Conservation (phyloP, 2,113 vertebrate species). For the Oenanthe melanoleuca region DNA sequence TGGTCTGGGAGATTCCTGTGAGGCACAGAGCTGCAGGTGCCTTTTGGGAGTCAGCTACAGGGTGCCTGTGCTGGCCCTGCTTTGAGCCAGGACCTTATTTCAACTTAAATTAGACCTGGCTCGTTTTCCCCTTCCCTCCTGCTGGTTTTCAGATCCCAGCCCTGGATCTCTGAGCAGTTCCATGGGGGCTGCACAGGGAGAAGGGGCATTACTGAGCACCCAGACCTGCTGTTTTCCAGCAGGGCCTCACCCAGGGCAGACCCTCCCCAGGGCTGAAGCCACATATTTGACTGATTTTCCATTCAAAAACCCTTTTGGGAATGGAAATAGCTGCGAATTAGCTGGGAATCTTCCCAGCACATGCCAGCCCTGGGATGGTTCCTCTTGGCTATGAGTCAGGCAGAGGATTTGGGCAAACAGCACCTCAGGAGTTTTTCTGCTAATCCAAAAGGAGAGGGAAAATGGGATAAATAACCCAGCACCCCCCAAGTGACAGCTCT, state of each 20-base stretch:
- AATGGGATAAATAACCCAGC: not conserved
- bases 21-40: not conserved
- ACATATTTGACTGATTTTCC: not conserved
- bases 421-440: not conserved
- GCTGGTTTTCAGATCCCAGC: not conserved
- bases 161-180: not conserved
- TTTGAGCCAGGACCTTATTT: not conserved
- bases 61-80: not conserved
- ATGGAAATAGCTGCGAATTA: not conserved
- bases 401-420: not conserved
- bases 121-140: accelerated
- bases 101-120: not conserved
- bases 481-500: not conserved
- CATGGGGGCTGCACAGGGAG: not conserved
- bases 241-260: not conserved
- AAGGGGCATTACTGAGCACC: not conserved
- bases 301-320: not conserved
- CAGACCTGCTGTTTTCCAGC: not conserved
- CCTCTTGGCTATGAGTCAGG: not conserved
- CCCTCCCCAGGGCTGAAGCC: not conserved
- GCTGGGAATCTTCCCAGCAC: not conserved
- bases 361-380: not conserved
- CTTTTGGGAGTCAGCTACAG: not conserved
- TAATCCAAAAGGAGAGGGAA: not conserved
- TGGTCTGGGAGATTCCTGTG: not conserved